Evolutionary conservation across 2,113 vertebrate species (phyloP), one percentile per base, ranked within the genome.

Genomic region (Passer domesticus): DNA sequence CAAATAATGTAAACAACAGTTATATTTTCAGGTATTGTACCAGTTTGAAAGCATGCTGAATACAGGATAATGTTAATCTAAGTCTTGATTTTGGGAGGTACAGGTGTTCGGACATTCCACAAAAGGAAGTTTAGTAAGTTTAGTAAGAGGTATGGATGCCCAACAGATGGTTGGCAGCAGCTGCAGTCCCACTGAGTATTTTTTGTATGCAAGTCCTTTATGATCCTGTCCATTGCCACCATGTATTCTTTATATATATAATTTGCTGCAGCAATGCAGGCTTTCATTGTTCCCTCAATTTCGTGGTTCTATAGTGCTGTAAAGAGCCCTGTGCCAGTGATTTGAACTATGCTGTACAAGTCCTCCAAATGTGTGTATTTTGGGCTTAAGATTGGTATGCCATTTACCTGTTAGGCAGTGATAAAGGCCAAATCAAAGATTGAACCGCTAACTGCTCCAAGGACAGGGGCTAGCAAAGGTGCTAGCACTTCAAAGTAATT

Each of bases 381-480:
- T 77, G 64, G 68, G 55, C 33, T 95, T 72, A 50, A 79, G 83
- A 90, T 46, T 86, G 78, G 81, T 90, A 55, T 5, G 37, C 31
- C 81, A 83, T 94, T 96, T 92, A 89, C 81, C 92, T 90, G 85
- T 92, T 94, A 95, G 92, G 81, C 77, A 83, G 88, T 23, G 69
- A 93, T 62, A 94, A 94, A 92, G 83, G 68, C 86, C 3, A 5
- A 94, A 95, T 95, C 91, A 95, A 92, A 95, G 94, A 93, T 3
- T 83, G 89, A 89, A 85, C 94, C 2, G 35, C 73, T 95, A 97
- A 94, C 95, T 93, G 85, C 85, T 91, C 67, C 91, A 95, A 97
- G 89, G 89, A 95, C 53, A 11, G 80, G 72, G 87, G 89, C 92
- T 96, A 94, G 89, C 82, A 88, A 92, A 92, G 78, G 88, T 93